Percentiles rank a stretch among this genome's conserved stretches.
phyloP scores from a whole-genome alignment of 2,888 invertebrate genomes.

The Pycnomerus fuliginosus region DNA sequence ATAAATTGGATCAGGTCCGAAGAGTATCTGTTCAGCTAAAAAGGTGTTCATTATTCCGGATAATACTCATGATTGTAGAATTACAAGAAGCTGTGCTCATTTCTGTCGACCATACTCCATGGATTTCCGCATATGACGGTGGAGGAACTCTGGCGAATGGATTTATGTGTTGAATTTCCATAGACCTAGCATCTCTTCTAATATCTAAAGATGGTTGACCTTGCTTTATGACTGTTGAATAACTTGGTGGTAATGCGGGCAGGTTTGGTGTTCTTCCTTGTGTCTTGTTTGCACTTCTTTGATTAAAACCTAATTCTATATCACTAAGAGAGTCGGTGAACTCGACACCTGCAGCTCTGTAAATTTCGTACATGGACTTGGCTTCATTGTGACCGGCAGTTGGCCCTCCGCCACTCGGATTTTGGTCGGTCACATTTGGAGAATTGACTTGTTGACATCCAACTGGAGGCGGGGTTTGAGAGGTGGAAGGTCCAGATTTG shows the following conservation, averaged over 20 bases:
- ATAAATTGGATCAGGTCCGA: conserved; percentile 47
- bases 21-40: conserved; percentile 38
- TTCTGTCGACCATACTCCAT: conserved; percentile 31
- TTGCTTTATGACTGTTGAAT: conserved; percentile 19
- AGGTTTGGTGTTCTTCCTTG: not conserved
- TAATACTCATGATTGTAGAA: conserved; percentile 1
- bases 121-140: conserved; percentile 39
- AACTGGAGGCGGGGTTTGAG: not conserved
- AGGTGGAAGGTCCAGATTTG: not conserved
- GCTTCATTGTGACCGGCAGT: conserved; percentile 1
- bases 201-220: conserved; percentile 9
- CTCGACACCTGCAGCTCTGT: conserved; percentile 6
- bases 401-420: not conserved
- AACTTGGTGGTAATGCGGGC: conserved; percentile 13
- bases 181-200: conserved; percentile 10
- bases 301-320: conserved; percentile 1
- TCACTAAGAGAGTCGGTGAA: conserved; percentile 15
- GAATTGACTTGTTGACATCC: not conserved
- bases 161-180: conserved; percentile 10
- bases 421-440: not conserved
- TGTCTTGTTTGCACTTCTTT: not conserved
- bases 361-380: conserved; percentile 13
- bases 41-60: conserved; percentile 6
- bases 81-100: conserved; percentile 33
- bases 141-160: conserved; percentile 36